Percentiles rank a stretch among this genome's conserved stretches.
Conservation (phyloP, 2,888 invertebrate species). For the Drosophila sordidapex region DNA sequence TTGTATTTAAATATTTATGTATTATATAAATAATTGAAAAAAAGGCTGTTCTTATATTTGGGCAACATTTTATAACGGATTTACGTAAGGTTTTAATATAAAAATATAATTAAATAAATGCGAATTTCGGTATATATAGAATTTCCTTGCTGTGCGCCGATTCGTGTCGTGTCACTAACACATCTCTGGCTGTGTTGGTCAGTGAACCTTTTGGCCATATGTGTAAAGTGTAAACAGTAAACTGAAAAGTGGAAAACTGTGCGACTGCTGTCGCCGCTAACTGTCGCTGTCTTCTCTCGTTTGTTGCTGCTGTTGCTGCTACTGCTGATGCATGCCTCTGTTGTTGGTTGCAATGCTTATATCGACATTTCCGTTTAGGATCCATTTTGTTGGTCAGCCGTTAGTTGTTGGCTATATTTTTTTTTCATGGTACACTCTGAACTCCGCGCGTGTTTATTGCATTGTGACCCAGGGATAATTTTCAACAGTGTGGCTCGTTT, state of each 20-base stretch:
- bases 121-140: background rate
- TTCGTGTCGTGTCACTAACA: conserved; percentile 12
- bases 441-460: conserved; percentile 59
- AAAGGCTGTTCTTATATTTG: too few species aligned
- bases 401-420: conserved; percentile 57
- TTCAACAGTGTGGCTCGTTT: conserved; percentile 45
- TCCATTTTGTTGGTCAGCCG: conserved; percentile 71
- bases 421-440: conserved; percentile 4
- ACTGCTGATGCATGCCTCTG: conserved; percentile 19
- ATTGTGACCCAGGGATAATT: conserved; percentile 66
- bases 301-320: conserved; percentile 20
- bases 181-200: conserved; percentile 66
- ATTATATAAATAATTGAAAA: too few species aligned
- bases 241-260: conserved; percentile 61
- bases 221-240: conserved; percentile 55
- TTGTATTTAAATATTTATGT: background rate
- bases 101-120: background rate
- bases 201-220: conserved; percentile 67
- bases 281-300: conserved; percentile 49
- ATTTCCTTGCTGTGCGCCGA: background rate
- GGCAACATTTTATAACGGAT: background rate
- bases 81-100: background rate
- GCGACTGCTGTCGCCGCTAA: conserved; percentile 60
- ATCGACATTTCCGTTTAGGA: conserved; percentile 81
- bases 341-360: conserved; percentile 65